Evolutionary conservation across 2,888 invertebrate genomes (phyloP).

Genomic region (Isoperla grammatica): DNA sequence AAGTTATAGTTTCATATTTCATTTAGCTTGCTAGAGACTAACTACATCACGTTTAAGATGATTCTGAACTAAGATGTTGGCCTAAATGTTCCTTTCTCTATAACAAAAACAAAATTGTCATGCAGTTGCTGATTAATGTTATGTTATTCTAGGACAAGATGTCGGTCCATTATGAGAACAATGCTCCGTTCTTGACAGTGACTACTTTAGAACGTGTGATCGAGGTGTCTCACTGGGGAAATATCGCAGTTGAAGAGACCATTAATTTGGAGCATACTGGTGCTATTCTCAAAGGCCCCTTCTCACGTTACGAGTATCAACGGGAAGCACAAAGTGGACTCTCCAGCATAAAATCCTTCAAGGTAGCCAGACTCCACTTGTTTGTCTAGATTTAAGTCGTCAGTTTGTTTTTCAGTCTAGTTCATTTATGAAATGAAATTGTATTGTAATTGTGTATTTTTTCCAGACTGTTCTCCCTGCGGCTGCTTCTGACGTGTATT

Average conservation of each 20-base stretch:
- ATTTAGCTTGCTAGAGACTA: too few relatives aligned
- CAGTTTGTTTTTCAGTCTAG: not conserved
- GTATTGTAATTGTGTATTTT: not conserved
- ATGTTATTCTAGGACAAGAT: conserved; percentile 53
- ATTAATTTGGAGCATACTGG: conserved; percentile 90
- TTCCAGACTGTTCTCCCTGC: conserved; percentile 57
- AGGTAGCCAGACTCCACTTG: conserved; percentile 47
- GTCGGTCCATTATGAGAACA: conserved; percentile 90
- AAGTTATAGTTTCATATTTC: too few relatives aligned
- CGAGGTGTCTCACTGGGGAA: conserved; percentile 99
- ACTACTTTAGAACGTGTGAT: conserved; percentile 78
- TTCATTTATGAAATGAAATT: not conserved
- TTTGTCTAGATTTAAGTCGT: not conserved
- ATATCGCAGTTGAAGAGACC: conserved; percentile 94
- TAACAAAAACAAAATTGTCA: too few relatives aligned
- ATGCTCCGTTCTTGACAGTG: conserved; percentile 92
- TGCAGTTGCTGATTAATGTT: not conserved
- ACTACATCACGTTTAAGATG: too few relatives aligned
- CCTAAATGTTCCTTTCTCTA: too few relatives aligned
- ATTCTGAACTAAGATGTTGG: too few relatives aligned
- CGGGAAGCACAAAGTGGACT: conserved; percentile 83
- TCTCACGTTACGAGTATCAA: conserved; percentile 97
- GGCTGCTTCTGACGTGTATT: conserved; percentile 92
- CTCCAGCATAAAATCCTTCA: conserved; percentile 87
- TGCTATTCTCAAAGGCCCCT: conserved; percentile 86